Conservation (phyloP, 2,113 vertebrate species). For the Narcine bancroftii region DNA sequence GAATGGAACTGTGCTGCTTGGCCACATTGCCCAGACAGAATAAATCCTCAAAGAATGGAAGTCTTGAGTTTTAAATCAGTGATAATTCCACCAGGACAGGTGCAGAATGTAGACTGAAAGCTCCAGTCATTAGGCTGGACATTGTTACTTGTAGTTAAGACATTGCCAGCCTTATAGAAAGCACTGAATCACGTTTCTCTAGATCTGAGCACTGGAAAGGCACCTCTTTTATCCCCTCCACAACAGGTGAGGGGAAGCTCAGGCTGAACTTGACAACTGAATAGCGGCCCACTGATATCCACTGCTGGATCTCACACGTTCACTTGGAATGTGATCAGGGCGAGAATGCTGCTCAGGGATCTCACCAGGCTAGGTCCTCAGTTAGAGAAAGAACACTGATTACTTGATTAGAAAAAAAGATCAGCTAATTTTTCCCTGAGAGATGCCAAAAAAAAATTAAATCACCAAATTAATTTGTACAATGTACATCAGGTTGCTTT, state of each 20-base stretch:
- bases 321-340: neutral
- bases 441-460: neutral
- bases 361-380: neutral
- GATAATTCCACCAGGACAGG: neutral
- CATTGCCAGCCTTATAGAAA: no score
- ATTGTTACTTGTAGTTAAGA: no score
- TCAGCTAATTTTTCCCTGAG: constrained; percentile 12
- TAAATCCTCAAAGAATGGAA: neutral
- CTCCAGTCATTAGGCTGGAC: neutral
- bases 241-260: neutral
- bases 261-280: neutral
- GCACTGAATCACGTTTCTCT: neutral
- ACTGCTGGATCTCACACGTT: neutral
- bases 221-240: neutral
- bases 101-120: neutral
- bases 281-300: neutral
- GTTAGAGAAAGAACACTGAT: neutral
- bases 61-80: neutral
- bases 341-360: neutral
- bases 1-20: neutral
- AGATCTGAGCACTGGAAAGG: neutral
- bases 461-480: constrained; percentile 9
- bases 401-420: neutral
- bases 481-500: neutral
- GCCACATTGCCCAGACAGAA: neutral